A percentile compares a stretch with the other conserved stretches of the same genome.
Evolutionary conservation across 2,888 invertebrate genomes (phyloP).

Genomic region (Carterocephalus palaemon): DNA sequence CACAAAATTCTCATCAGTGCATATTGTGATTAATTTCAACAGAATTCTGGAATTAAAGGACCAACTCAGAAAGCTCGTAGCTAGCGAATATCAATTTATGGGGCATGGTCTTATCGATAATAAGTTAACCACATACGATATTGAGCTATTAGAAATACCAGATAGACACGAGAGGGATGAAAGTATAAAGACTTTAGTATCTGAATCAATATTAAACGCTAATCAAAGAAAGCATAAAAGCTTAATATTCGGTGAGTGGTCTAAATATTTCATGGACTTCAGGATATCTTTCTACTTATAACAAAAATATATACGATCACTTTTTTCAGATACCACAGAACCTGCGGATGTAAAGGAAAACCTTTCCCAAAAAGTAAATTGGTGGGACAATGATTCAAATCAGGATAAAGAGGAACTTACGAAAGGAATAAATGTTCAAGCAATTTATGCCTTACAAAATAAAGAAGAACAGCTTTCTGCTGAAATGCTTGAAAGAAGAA

Average conservation of each 20-base stretch:
- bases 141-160: constrained; percentile 42
- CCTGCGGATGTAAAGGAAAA: constrained; percentile 9
- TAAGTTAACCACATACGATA: constrained; percentile 45
- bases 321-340: not conserved
- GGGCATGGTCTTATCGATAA: constrained; percentile 43
- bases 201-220: constrained; percentile 30
- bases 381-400: constrained; percentile 42
- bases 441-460: constrained; percentile 33
- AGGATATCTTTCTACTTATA: too few relatives aligned
- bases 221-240: constrained; percentile 35
- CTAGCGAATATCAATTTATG: constrained; percentile 45
- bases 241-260: too few relatives aligned
- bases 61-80: constrained; percentile 48
- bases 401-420: constrained; percentile 16
- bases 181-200: constrained; percentile 29
- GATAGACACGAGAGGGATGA: constrained; percentile 37
- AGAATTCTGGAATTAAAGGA: constrained; percentile 59
- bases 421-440: constrained; percentile 26
- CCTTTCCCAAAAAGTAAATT: constrained; percentile 29
- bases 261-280: too few relatives aligned
- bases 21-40: too few relatives aligned
- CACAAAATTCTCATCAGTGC: too few relatives aligned
- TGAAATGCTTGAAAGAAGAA: constrained; percentile 32
- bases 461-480: constrained; percentile 40
- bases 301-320: too few relatives aligned